phyloP scores from a whole-genome alignment of 2,797 vertebrate species.

The Apogon talboti region DNA sequence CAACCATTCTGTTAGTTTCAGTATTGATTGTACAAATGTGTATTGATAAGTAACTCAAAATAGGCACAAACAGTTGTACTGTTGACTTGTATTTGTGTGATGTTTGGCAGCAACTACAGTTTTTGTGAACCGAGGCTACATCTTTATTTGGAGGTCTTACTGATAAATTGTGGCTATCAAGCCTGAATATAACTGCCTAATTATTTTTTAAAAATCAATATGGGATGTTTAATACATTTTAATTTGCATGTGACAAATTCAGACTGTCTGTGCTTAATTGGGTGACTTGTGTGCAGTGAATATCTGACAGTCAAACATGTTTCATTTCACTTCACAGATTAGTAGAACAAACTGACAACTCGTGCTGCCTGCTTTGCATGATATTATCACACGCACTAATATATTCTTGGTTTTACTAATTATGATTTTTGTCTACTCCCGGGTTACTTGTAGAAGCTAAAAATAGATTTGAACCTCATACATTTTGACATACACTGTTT shows the following conservation, averaged over 20 bases:
- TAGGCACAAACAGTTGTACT: no score
- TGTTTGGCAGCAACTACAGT: no score
- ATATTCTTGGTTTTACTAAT: constrained; percentile 15
- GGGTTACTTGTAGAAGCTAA: not conserved
- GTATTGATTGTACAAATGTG: no score
- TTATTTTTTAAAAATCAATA: not conserved
- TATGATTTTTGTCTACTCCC: constrained; percentile 17
- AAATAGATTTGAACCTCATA: not conserved
- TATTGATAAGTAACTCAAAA: no score
- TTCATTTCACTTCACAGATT: constrained; percentile 58
- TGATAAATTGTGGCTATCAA: no score
- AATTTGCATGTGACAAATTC: constrained; percentile 42
- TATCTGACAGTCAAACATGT: constrained; percentile 35
- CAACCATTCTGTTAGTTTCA: no score
- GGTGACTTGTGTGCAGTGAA: constrained; percentile 26
- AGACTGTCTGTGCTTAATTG: constrained; percentile 15
- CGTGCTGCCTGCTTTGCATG: constrained; percentile 35
- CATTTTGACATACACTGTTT: not conserved
- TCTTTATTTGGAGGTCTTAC: no score
- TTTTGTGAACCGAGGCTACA: no score
- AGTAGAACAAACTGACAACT: constrained; percentile 40
- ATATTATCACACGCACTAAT: constrained; percentile 34
- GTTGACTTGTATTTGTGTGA: no score
- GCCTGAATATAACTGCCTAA: no score
- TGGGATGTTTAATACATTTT: constrained; percentile 22